Conservation (phyloP, 2,888 invertebrate genomes). For the Coecobrya sp. region DNA sequence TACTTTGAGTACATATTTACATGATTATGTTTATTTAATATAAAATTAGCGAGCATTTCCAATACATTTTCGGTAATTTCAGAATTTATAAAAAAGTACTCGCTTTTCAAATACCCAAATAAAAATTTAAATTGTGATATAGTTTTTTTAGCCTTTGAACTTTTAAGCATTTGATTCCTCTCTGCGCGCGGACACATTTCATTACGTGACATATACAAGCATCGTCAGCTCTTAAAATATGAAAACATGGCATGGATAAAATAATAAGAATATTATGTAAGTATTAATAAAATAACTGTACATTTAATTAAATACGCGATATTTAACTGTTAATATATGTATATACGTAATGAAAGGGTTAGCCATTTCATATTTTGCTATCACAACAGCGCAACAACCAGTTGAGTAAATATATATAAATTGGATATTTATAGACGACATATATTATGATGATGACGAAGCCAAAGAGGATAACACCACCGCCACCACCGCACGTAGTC, state of each 20-base stretch:
- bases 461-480: background rate
- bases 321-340: background rate
- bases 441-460: background rate
- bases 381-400: background rate
- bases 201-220: no score
- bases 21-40: background rate
- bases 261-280: background rate
- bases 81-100: no score
- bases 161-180: no score
- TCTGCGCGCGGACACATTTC: no score
- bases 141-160: no score
- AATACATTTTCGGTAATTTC: no score
- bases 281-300: background rate
- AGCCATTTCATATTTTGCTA: constrained; percentile 4
- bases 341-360: background rate
- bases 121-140: no score
- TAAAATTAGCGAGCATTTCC: background rate
- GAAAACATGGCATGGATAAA: background rate
- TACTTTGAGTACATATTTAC: background rate
- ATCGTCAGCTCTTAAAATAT: background rate
- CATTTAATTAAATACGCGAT: background rate
- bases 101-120: no score
- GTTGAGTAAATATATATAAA: background rate
- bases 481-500: background rate
- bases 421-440: background rate